Base-by-base conservation (phyloP, 1,140 invertebrate genomes). In the Brachystomella parvula region DNA sequence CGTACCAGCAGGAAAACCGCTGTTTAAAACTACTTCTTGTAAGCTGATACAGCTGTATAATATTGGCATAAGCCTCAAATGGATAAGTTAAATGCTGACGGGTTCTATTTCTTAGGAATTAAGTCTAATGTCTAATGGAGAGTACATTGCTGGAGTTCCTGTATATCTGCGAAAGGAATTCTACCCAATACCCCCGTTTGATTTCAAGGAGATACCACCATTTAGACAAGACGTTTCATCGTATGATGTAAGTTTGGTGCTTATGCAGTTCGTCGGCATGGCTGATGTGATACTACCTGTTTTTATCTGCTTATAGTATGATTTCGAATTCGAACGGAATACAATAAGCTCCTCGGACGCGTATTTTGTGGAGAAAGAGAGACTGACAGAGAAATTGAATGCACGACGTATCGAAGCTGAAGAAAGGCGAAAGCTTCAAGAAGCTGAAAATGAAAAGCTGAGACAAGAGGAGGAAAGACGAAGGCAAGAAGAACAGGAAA, bases 221-320 rank as follows among this genome's bases (percentile, higher is more conserved):
- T 12, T 64, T 6, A 3, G 24, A 17, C 2, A 15, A 9, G 2
- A 61, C 31, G 19, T 56, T 63, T 15, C 44, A 62, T 24, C 24
- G n/a, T 63, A 44, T 33, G 49, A 57, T 30, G 33, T 32, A 3
- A 21, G 47, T 29, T 39, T 44, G 24, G 3, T 39, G 32, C n/a
- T 49, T 60, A 53, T 47, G 32, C 9, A 53, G 9, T 47, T 53
- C 9, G 44, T 29, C 32, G 2, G 17, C 12, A 24, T 35, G 24
- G 6, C 3, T 29, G n/a, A 28, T 59, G 32, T 33, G 31, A 60
- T 49, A 30, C 29, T 56, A 57, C 29, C 35, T 65, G 21, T 67
- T 67, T 29, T 2, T 71, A n/a, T 62, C 6, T 49, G n/a, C 59
- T 66, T 63, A 1, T 21, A 72, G 71, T 72, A 72, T 59, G 71